Conservation (phyloP, 2,797 vertebrate species). For the Miichthys miiuy region DNA sequence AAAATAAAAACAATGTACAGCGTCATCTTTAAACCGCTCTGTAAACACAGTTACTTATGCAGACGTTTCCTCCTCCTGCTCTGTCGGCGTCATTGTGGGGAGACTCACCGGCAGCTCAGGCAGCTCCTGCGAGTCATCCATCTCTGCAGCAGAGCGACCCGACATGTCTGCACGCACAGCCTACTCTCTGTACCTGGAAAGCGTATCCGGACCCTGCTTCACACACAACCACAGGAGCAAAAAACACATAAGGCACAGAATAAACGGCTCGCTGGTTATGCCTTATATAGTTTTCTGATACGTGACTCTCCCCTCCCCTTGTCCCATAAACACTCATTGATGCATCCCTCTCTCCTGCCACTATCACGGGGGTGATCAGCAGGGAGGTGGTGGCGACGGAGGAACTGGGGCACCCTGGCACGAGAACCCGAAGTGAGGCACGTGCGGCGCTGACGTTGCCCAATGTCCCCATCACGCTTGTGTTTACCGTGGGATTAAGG, state of each 20-base stretch:
- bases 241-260: slow-evolving; percentile 39
- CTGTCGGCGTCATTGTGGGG: background rate
- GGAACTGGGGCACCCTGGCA: slow-evolving; percentile 62
- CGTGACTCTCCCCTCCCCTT: slow-evolving; percentile 30
- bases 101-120: slow-evolving; percentile 92
- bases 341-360: background rate
- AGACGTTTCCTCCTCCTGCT: background rate
- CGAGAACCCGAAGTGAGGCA: slow-evolving; percentile 69
- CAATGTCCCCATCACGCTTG: slow-evolving; percentile 21
- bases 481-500: slow-evolving; percentile 73
- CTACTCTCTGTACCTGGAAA: slow-evolving; percentile 71
- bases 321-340: slow-evolving; percentile 21
- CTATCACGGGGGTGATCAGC: slow-evolving; percentile 32
- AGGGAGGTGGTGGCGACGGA: background rate
- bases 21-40: background rate
- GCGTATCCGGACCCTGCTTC: slow-evolving; percentile 76
- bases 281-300: slow-evolving; percentile 63
- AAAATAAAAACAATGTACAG: background rate
- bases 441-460: slow-evolving; percentile 47
- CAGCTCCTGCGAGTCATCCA: slow-evolving; percentile 93
- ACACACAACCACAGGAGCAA: slow-evolving; percentile 49
- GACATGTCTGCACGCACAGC: slow-evolving; percentile 75
- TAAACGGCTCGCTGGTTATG: slow-evolving; percentile 12
- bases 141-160: slow-evolving; percentile 81
- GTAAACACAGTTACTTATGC: background rate